Base-by-base conservation (phyloP, 2,888 invertebrate genomes). In the Erebia palarica region DNA sequence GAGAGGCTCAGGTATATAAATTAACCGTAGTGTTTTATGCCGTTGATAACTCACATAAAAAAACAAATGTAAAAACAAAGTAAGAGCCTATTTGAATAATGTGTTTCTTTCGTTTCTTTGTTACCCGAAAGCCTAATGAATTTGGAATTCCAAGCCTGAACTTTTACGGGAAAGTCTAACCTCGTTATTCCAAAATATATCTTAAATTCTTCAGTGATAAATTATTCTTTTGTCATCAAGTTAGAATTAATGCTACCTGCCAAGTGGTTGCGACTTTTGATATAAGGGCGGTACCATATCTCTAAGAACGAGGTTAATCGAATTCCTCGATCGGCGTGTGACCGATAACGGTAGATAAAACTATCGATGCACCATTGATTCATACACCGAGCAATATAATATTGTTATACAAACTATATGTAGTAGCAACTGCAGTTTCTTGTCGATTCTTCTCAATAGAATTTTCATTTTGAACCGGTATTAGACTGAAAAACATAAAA, bases 161-260 rank as follows among this genome's bases (percentile, higher is more conserved):
- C 18, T 61, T 61, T 61, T 44, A 61, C 7, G 44, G 11, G 13
- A 18, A 60, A 60, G 60, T 61, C 16, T 60, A 42, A 44, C 44
- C 42, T 60, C 16, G n/a, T 44, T 59, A 59, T 59, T 36, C 36
- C n/a, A 36, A 59, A 59, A 61, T 47, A 47, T 11, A n/a, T 5
- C 10, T 18, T 7, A 51, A n/a, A 64, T 27, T 51, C n/a, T 5
- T 21, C 13, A 14, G 57, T 21, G 57, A 21, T 64, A 44, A 21
- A 64, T 47, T 55, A 65, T 61, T 73, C 67, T 68, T 65, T 68
- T 44, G 68, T 57, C 36, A 11, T 58, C 47, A 18, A 16, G 55
- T 16, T n/a, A 21, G 63, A 27, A 68, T 73, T 73, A 73, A 73
- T 71, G 69, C 68, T 63, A 36, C 44, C 7, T 36, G 7, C 7